Evolutionary conservation across 2,797 vertebrate species (phyloP).

Genomic region (Darevskia mixta): DNA sequence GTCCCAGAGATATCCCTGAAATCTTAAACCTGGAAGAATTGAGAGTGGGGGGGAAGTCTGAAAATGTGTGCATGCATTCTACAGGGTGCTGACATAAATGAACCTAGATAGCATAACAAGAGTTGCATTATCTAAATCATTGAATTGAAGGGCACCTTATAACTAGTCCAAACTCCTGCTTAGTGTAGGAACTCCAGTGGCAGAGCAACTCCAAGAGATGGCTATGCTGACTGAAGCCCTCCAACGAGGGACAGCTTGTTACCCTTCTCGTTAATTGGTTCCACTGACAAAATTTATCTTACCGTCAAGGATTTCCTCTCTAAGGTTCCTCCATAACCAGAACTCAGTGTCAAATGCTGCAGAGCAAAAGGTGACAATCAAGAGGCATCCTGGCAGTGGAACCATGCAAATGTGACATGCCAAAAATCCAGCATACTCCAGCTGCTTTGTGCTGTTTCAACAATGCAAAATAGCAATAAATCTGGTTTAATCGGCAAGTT

Average conservation of each 20-base stretch:
- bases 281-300: neutral
- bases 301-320: neutral
- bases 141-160: neutral
- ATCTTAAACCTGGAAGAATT: too few relatives aligned
- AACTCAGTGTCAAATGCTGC: neutral
- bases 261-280: neutral
- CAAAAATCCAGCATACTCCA: constrained; percentile 27
- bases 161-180: neutral
- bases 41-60: neutral
- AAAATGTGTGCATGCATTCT: neutral
- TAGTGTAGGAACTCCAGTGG: neutral
- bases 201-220: neutral
- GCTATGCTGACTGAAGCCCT: neutral
- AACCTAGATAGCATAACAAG: neutral
- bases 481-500: neutral
- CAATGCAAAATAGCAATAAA: constrained; percentile 17
- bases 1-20: neutral
- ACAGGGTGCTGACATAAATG: neutral
- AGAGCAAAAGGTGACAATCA: neutral
- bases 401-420: neutral
- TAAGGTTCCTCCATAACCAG: neutral
- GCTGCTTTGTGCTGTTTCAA: neutral
- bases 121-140: neutral
- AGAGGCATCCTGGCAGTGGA: neutral
- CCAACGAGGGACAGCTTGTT: neutral